Evolutionary conservation across 2,888 invertebrate species (phyloP).

Genomic region (Cephus pulcher): DNA sequence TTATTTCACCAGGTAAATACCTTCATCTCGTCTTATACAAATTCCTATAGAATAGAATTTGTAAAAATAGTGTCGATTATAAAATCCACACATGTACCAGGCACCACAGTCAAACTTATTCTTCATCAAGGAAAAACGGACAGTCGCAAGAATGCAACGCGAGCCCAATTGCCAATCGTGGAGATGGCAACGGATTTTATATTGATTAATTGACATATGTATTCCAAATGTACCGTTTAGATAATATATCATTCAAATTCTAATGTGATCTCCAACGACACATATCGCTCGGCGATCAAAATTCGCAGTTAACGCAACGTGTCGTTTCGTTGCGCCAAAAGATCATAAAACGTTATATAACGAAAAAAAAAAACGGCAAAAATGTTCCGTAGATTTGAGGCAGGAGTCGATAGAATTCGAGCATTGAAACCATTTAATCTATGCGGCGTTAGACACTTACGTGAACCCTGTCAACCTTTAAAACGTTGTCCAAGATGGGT

Average conservation of each 20-base stretch:
- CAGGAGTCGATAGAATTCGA: slow-evolving; percentile 27
- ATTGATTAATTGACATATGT: slow-evolving; percentile 26
- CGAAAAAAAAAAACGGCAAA: neutral
- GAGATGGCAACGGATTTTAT: slow-evolving; percentile 32
- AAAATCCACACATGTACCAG: neutral
- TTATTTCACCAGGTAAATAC: neutral
- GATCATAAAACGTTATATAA: too few species aligned
- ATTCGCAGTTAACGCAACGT: neutral
- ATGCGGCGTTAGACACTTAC: slow-evolving; percentile 31
- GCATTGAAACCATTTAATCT: slow-evolving; percentile 34
- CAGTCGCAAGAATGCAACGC: slow-evolving; percentile 16
- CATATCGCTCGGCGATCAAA: slow-evolving; percentile 9
- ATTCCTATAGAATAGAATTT: neutral
- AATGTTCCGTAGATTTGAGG: slow-evolving; percentile 43
- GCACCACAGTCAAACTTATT: neutral
- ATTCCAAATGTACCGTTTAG: slow-evolving; percentile 28
- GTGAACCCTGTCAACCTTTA: slow-evolving; percentile 51
- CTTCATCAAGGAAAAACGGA: slow-evolving; percentile 4
- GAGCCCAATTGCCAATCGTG: slow-evolving; percentile 20
- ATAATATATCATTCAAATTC: slow-evolving; percentile 42
- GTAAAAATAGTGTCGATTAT: neutral
- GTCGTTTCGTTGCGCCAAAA: too few species aligned
- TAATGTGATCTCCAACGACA: slow-evolving; percentile 21
- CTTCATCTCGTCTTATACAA: neutral
- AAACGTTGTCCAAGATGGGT: slow-evolving; percentile 58